A percentile compares a stretch with the other conserved stretches of the same genome.
Evolutionary conservation across 2,113 vertebrate genomes (phyloP).

Genomic region (Forbesichthys agassizii): DNA sequence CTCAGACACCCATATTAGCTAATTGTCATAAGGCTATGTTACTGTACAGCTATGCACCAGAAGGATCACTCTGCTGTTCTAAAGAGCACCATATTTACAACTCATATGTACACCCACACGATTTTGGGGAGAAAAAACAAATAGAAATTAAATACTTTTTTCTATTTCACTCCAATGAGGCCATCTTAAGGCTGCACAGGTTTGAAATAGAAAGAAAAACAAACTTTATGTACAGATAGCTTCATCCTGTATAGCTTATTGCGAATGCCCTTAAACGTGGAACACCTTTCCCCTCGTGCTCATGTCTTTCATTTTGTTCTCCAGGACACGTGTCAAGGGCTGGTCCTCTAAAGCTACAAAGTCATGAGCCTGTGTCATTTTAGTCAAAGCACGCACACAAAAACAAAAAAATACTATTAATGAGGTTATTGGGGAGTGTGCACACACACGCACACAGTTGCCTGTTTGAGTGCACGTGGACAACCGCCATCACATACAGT

Average conservation of each 20-base stretch:
- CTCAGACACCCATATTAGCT: constrained; percentile 78
- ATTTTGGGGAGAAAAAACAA: constrained; percentile 31
- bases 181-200: constrained; percentile 81
- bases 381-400: constrained; percentile 1
- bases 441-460: constrained; percentile 1
- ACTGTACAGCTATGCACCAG: constrained; percentile 87
- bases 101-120: constrained; percentile 82
- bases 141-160: constrained; percentile 69
- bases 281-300: constrained; percentile 22
- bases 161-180: constrained; percentile 78
- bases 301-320: constrained; percentile 22
- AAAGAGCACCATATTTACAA: constrained; percentile 92
- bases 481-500: constrained; percentile 1
- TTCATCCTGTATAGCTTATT: constrained; percentile 90
- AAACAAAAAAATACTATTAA: neutral
- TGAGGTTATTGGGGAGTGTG: neutral
- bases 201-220: constrained; percentile 63
- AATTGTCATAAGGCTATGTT: constrained; percentile 83
- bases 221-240: constrained; percentile 85
- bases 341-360: constrained; percentile 34
- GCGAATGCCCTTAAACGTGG: constrained; percentile 90
- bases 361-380: neutral
- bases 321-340: constrained; percentile 22
- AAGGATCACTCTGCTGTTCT: constrained; percentile 85
- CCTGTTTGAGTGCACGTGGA: neutral